These are phyloP conservation scores for Whitmania pigra DNA, from an alignment of 1,140 invertebrate species.

Conservation along the genomic window DNA sequence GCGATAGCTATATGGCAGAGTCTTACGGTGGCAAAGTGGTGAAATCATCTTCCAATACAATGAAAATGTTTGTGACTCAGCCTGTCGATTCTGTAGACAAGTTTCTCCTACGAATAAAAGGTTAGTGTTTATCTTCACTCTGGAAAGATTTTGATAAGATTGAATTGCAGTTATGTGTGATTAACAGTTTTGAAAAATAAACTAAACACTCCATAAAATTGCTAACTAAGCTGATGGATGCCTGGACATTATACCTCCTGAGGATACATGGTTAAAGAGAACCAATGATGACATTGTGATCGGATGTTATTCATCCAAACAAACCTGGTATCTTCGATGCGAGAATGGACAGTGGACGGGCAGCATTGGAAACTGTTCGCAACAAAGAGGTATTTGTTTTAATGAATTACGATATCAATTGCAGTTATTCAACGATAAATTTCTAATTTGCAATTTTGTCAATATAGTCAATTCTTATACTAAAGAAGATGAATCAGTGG, in stretches of 20 bases:
- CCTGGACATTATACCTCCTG: conserved; percentile 8
- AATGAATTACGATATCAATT: background rate
- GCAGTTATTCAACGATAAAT: background rate
- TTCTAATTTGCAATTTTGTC: background rate
- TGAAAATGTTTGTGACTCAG: no score
- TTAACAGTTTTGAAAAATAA: no score
- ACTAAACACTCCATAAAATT: no score
- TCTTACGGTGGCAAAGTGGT: no score
- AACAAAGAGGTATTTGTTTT: background rate
- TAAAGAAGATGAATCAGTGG: background rate
- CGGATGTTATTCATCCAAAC: conserved; percentile 8
- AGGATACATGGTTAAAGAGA: conserved; percentile 13
- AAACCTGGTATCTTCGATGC: conserved; percentile 13
- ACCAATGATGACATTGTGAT: conserved; percentile 8
- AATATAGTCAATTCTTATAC: no score
- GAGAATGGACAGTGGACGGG: conserved; percentile 3
- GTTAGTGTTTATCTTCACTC: no score
- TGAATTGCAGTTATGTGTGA: no score
- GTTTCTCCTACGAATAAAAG: no score
- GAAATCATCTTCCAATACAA: no score
- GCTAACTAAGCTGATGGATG: background rate
- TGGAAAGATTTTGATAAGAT: no score
- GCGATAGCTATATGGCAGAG: no score
- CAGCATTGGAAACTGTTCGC: conserved; percentile 14
- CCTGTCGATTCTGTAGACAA: no score